Conservation (phyloP, 2,797 vertebrate genomes). For the Sebastes glaucus region DNA sequence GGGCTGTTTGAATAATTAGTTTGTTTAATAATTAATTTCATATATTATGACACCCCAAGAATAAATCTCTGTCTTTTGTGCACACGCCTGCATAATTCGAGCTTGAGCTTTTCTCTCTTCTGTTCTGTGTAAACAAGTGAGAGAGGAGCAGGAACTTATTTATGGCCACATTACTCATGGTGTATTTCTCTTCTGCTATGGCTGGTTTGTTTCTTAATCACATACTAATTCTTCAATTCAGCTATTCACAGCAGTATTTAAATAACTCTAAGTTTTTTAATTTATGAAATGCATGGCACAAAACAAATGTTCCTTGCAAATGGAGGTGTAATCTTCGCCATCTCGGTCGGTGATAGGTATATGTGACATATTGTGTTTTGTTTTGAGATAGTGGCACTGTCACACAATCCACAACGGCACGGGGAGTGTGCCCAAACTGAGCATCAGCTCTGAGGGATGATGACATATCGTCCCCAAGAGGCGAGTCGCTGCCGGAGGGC, state of each 20-base stretch:
- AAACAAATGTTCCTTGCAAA: background rate
- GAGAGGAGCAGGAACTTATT: constrained; percentile 59
- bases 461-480: constrained; percentile 58
- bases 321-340: background rate
- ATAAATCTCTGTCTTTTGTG: constrained; percentile 73
- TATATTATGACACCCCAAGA: constrained; percentile 60
- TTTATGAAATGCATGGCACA: background rate
- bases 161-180: constrained; percentile 68
- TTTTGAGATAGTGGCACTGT: background rate
- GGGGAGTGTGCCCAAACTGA: constrained; percentile 37
- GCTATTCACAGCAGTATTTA: constrained; percentile 22
- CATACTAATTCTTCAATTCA: constrained; percentile 33
- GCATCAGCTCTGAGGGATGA: constrained; percentile 43
- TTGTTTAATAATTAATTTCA: constrained; percentile 72
- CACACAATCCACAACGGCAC: constrained; percentile 3
- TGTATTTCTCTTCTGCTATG: constrained; percentile 42
- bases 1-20: constrained; percentile 64
- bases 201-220: constrained; percentile 46
- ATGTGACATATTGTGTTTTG: constrained; percentile 18
- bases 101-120: constrained; percentile 31
- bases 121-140: constrained; percentile 60
- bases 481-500: constrained; percentile 40
- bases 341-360: background rate
- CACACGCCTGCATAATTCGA: constrained; percentile 62
- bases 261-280: background rate